These are phyloP conservation scores for Anguilla anguilla DNA, from an alignment of 2,797 vertebrate genomes.

Conservation along the genomic window DNA sequence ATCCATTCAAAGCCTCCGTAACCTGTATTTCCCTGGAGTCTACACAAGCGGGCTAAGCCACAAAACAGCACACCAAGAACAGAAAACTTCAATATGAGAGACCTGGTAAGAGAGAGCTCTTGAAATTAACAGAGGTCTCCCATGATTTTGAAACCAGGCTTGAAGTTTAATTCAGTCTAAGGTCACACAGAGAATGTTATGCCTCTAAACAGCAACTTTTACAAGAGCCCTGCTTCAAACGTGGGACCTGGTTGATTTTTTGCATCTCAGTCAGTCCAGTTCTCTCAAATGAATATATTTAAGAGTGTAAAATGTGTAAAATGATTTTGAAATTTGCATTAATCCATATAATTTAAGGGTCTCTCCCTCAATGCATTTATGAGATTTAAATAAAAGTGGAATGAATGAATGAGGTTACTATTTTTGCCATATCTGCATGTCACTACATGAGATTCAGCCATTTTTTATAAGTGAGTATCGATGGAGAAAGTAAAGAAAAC, in stretches of 20 bases:
- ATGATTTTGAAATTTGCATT: background rate
- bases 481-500: background rate
- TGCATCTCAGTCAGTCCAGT: background rate
- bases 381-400: too few relatives aligned
- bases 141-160: background rate
- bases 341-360: background rate
- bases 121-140: background rate
- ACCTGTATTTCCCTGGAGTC: conserved; percentile 2
- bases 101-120: background rate
- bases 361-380: too few relatives aligned
- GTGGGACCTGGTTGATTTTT: background rate
- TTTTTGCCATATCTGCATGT: background rate
- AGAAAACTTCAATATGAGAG: background rate
- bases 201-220: background rate
- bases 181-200: background rate
- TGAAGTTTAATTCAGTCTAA: background rate
- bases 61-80: background rate
- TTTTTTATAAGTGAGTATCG: background rate
- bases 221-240: background rate
- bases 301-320: background rate
- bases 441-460: background rate
- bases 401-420: background rate
- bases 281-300: background rate
- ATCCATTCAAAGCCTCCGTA: background rate
- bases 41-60: background rate